Percentiles rank a stretch among this genome's conserved stretches.
phyloP scores from a whole-genome alignment of 1,140 invertebrate species.

The Macrobrachium rosenbergii region DNA sequence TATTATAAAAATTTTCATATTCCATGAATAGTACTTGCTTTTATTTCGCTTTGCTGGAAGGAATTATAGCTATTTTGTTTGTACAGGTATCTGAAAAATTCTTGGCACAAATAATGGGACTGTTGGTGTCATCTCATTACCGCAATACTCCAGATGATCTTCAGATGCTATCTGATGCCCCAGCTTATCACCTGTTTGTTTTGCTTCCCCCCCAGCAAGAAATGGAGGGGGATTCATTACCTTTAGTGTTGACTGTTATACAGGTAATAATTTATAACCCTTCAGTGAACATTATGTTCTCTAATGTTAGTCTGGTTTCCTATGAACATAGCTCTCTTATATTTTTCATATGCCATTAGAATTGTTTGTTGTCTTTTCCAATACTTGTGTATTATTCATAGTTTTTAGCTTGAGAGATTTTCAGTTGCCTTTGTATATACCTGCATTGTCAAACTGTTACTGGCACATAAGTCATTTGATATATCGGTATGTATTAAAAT shows the following conservation, averaged over 20 bases:
- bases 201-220: conserved; percentile 87
- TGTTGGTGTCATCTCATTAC: conserved; percentile 98
- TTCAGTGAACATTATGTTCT: not conserved
- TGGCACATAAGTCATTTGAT: too few relatives aligned
- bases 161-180: conserved; percentile 98
- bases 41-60: too few relatives aligned
- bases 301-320: not conserved
- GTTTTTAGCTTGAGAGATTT: too few relatives aligned
- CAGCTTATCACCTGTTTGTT: conserved; percentile 97
- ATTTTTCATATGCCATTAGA: too few relatives aligned
- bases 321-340: too few relatives aligned
- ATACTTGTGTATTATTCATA: too few relatives aligned
- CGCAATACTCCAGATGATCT: conserved; percentile 98
- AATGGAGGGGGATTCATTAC: conserved; percentile 79
- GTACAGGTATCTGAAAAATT: conserved; percentile 85
- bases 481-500: too few relatives aligned
- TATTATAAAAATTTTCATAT: too few relatives aligned
- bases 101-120: conserved; percentile 89
- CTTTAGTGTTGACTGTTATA: conserved; percentile 92
- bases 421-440: too few relatives aligned
- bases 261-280: conserved; percentile 75
- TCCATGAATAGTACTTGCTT: too few relatives aligned
- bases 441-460: too few relatives aligned
- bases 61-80: not conserved
- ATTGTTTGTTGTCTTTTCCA: too few relatives aligned